Base-by-base conservation (phyloP, 2,113 vertebrate genomes). In the Bos javanicus region DNA sequence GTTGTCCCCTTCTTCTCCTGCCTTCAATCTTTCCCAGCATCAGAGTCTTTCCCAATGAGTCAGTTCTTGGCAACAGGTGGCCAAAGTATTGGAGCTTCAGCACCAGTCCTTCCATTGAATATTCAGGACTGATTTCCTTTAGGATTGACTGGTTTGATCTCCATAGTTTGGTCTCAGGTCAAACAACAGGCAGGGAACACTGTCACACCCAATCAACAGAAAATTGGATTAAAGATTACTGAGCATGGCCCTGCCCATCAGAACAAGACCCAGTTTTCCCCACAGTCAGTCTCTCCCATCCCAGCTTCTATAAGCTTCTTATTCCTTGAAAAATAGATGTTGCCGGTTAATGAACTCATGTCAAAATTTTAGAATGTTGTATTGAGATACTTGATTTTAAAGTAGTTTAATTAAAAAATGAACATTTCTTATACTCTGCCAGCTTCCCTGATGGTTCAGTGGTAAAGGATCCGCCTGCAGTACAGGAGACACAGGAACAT, bases 121-220 rank as follows among this genome's bases (percentile, higher is more conserved):
- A 71, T 39, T 39, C n/a, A 71, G n/a, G 19, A 39, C 0, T 13
- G 10, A 71, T 23, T 71, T 71, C n/a, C n/a, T 71, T 39, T 71
- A 71, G 10, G n/a, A 13, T 71, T 23, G 67, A 71, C n/a, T 71
- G n/a, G 10, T 71, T 39, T 71, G n/a, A 23, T 71, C 5, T 71
- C 19, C n/a, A 39, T 39, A 12, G 2, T 71, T 71, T 71, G 10
- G n/a, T 71, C 64, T 71, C 19, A 71, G 64, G 64, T 71, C 67
- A 71, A 71, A 71, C 10, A 39, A 71, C 19, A 71, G 19, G 67
- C n/a, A 71, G n/a, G 67, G n/a, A 71, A 71, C 67, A 39, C n/a
- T 23, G n/a, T 71, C 0, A 0, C 0, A 0, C n/a, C n/a, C 67
- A 19, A 39, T 71, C 67, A 71, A 12, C 19, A 39, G n/a, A 71